Percentiles rank a stretch among this genome's conserved stretches.
Evolutionary conservation across 2,113 vertebrate species (phyloP).

Genomic region (Pardalotus punctatus): DNA sequence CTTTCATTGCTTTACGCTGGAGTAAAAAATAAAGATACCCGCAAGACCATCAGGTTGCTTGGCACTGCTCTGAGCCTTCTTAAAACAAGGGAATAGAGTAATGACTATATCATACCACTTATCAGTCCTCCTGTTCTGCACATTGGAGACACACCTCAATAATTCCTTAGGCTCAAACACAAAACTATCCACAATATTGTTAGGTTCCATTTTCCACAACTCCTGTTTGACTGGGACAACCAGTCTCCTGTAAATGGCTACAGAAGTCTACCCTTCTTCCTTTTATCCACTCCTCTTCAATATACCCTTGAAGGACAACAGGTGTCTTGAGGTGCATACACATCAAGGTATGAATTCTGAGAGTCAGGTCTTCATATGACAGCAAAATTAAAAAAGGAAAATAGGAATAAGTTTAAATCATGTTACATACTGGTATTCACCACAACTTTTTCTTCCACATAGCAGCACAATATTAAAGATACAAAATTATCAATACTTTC

Average conservation of each 20-base stretch:
- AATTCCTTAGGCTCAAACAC: background rate
- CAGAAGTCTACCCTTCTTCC: background rate
- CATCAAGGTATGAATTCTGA: background rate
- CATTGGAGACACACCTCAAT: background rate
- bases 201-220: background rate
- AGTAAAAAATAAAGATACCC: background rate
- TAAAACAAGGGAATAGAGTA: background rate
- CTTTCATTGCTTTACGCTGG: background rate
- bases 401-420: background rate
- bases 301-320: background rate
- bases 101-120: background rate
- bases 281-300: background rate
- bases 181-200: background rate
- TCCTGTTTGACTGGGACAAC: background rate
- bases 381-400: background rate
- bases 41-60: background rate
- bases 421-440: background rate
- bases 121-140: background rate
- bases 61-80: background rate
- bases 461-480: background rate
- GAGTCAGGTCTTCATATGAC: background rate
- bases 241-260: background rate
- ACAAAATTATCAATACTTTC: background rate
- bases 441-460: background rate
- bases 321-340: background rate